Evolutionary conservation across 2,888 invertebrate species (phyloP), one percentile per base, ranked within the genome.

Genomic region (Chrysolina oricalcia): DNA sequence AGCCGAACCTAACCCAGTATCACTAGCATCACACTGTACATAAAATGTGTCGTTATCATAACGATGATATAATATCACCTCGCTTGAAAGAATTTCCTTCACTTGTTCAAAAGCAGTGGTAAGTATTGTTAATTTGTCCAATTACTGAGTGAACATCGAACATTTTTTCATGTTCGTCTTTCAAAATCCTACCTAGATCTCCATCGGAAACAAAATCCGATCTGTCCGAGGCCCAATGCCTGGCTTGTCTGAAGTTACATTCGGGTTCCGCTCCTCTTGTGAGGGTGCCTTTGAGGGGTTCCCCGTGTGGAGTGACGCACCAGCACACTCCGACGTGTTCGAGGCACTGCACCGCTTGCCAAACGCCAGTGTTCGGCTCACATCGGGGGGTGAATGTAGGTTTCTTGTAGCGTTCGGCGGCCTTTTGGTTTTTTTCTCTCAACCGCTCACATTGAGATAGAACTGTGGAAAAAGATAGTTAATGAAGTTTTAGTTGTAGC

Each of bases 261-360:
- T 92, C 90, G 0, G 96, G 96, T 79, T 94, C 93, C 1, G 91
- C 90, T 21, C 95, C 95, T 64, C 95, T 91, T 0, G 94, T 94
- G 65, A 96, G 87, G 0, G 95, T 94, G n/a, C 96, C 96, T 86
- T 95, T 95, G 1, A 95, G 88, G 0, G 95, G 95, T 80, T 95
- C 95, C 0, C 96, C 96, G 81, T 93, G 93, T 46, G 93, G 93
- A 83, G 94, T 94, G 1, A 96, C 96, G 86, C 96, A 96, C 96
- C 96, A 96, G 84, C 96, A 96, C 0, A 96, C 94, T 4, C 95
- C 95, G 84, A 93, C 90, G 83, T 92, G 88, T 79, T 93, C 93
- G 73, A 96, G 91, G 86, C 96, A 96, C 87, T 96, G 96, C 15
- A 96, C 92, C 0, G 95, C 90, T 83, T 95, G 94, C 96, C 96